Evolutionary conservation across 2,888 invertebrate genomes (phyloP), one percentile per base, ranked within the genome.

Genomic region (Conistra vaccinii): DNA sequence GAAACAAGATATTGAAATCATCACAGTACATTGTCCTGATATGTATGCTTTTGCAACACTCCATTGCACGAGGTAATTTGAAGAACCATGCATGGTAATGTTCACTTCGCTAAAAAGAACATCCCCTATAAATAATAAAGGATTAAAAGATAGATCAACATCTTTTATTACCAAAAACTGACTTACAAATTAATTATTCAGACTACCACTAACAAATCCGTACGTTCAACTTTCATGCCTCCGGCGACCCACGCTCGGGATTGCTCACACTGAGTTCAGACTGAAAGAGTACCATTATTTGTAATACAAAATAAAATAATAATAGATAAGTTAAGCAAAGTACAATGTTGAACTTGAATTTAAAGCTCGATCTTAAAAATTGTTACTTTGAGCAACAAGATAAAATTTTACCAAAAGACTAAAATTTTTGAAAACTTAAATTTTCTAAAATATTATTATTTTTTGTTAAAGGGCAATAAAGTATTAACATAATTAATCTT

Each of bases 171-270:
- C 39, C 48, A 81, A 42, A 81, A 69, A 57, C 55, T 69, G 39
- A 76, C 66, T 67, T 58, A 68, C 55, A 57, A 72, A 81, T 71
- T 68, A 79, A 79, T 80, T 79, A 79, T 74, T 73, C 65, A 65
- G 42, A 60, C 48, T 65, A 23, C 39, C 51, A 57, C 69, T 58
- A 55, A 60, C 39, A 79, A 80, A 80, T 76, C 57, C 62, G 60
- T 69, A 32, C 42, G 48, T 81, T 66, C 60, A 61, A 71, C 68
- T 76, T 81, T 57, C 26, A 45, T 45, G 62, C 61, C 80, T 53
- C 39, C 42, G 35, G 75, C 66, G 23, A 57, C 57, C 45, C 57
- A 32, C 35, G 57, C 39, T 42, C 9, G 42, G 17, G 39, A 45
- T 53, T 14, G 39, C 60, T 73, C 23, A 42, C 9, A 32, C 35